phyloP scores from a whole-genome alignment of 2,888 invertebrate species.

The Psococerastis gibbosa region DNA sequence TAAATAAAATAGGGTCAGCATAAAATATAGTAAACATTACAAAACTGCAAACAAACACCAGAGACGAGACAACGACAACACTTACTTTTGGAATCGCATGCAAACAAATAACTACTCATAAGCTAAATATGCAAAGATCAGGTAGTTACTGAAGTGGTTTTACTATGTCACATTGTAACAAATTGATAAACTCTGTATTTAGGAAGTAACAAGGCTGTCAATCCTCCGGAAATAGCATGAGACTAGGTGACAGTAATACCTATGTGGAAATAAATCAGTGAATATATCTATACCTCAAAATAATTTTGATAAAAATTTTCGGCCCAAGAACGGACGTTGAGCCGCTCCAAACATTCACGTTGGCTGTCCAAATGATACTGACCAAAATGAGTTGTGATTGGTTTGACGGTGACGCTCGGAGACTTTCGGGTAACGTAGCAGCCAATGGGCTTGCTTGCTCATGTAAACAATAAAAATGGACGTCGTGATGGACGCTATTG shows the following conservation, averaged over 20 bases:
- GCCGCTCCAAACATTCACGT: not conserved
- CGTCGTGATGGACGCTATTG: not conserved
- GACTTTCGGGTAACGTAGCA: not conserved
- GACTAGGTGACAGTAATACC: too few relatives aligned
- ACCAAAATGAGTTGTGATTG: not conserved
- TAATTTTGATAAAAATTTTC: too few relatives aligned
- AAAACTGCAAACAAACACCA: conserved; percentile 28
- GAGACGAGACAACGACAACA: conserved; percentile 20
- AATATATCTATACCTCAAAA: too few relatives aligned
- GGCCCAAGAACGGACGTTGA: too few relatives aligned
- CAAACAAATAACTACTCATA: conserved; percentile 20
- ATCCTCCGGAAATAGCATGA: too few relatives aligned
- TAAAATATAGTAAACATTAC: too few relatives aligned
- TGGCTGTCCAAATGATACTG: not conserved
- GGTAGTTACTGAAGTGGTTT: not conserved
- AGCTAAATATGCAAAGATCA: not conserved
- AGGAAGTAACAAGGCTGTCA: too few relatives aligned
- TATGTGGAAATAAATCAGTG: too few relatives aligned
- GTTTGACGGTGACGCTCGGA: not conserved
- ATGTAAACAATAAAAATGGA: conserved; percentile 5
- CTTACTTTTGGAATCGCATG: not conserved
- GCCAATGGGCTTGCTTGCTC: not conserved
- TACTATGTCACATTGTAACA: not conserved
- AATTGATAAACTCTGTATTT: too few relatives aligned
- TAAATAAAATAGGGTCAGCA: too few relatives aligned